Evolutionary conservation across 2,113 vertebrate genomes (phyloP).

Genomic region (Macquaria australasica): DNA sequence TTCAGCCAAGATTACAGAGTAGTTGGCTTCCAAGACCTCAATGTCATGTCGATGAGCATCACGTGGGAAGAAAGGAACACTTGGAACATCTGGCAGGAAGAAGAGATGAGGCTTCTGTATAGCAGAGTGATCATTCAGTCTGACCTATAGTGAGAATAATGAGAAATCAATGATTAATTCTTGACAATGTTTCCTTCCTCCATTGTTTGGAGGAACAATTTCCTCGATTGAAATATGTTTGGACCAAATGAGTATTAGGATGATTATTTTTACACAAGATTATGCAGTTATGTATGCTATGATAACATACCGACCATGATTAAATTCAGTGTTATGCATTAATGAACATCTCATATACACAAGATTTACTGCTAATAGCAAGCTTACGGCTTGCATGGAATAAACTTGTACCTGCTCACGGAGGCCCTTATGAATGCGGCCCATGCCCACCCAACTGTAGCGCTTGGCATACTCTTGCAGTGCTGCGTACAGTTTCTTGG

Average conservation of each 20-base stretch:
- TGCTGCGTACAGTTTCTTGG: slow-evolving; percentile 86
- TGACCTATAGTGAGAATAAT: slow-evolving; percentile 66
- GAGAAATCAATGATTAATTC: slow-evolving; percentile 1
- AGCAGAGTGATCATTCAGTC: slow-evolving; percentile 79
- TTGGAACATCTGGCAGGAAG: slow-evolving; percentile 91
- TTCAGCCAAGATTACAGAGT: slow-evolving; percentile 86
- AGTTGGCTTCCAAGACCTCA: slow-evolving; percentile 89
- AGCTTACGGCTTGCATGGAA: not conserved
- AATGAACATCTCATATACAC: not conserved
- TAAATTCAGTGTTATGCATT: not conserved
- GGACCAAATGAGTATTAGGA: not conserved
- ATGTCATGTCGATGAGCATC: slow-evolving; percentile 92
- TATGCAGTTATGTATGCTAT: not conserved
- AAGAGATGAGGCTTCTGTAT: slow-evolving; percentile 91
- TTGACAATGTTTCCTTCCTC: not conserved
- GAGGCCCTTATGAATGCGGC: slow-evolving; percentile 88
- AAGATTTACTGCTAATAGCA: not conserved
- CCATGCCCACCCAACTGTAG: slow-evolving; percentile 93
- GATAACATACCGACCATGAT: not conserved
- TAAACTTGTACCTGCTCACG: slow-evolving; percentile 81
- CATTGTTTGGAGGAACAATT: not conserved
- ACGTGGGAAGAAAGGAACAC: slow-evolving; percentile 89
- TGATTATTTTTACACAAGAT: not conserved
- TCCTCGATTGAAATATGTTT: not conserved
- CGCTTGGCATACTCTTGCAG: slow-evolving; percentile 91